Evolutionary conservation across 2,888 invertebrate species (phyloP).

Genomic region (Netelia inedita): DNA sequence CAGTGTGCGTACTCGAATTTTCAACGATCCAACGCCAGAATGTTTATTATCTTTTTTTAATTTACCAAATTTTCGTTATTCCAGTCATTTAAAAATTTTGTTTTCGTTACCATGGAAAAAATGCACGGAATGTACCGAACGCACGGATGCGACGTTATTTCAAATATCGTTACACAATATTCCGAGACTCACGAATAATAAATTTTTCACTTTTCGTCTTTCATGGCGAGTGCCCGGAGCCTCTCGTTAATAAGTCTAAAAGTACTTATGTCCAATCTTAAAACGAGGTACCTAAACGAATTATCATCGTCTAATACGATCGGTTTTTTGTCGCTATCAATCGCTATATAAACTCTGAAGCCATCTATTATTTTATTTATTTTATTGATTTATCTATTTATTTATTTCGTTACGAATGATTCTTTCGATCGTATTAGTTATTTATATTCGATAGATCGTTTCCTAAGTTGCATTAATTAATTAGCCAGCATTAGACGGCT

Average conservation of each 20-base stretch:
- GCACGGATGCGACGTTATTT: slow-evolving; percentile 33
- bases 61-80: slow-evolving; percentile 26
- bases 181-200: slow-evolving; percentile 61
- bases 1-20: slow-evolving; percentile 64
- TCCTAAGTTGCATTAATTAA: slow-evolving; percentile 33
- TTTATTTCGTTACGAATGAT: slow-evolving; percentile 9
- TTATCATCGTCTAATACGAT: slow-evolving; percentile 36
- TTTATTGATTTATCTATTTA: neutral
- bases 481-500: slow-evolving; percentile 22
- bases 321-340: slow-evolving; percentile 21
- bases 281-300: slow-evolving; percentile 48
- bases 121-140: slow-evolving; percentile 12
- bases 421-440: slow-evolving; percentile 29
- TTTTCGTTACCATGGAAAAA: slow-evolving; percentile 38
- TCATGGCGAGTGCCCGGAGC: slow-evolving; percentile 69
- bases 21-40: slow-evolving; percentile 68
- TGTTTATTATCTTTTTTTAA: slow-evolving; percentile 69
- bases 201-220: slow-evolving; percentile 77
- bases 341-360: slow-evolving; percentile 60
- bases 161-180: slow-evolving; percentile 36
- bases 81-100: slow-evolving; percentile 9
- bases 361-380: slow-evolving; percentile 47
- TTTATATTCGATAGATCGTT: slow-evolving; percentile 50
- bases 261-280: slow-evolving; percentile 57
- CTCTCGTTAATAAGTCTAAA: slow-evolving; percentile 62